phyloP scores from a whole-genome alignment of 2,888 invertebrate genomes.

The Megaustenia siamemsis region DNA sequence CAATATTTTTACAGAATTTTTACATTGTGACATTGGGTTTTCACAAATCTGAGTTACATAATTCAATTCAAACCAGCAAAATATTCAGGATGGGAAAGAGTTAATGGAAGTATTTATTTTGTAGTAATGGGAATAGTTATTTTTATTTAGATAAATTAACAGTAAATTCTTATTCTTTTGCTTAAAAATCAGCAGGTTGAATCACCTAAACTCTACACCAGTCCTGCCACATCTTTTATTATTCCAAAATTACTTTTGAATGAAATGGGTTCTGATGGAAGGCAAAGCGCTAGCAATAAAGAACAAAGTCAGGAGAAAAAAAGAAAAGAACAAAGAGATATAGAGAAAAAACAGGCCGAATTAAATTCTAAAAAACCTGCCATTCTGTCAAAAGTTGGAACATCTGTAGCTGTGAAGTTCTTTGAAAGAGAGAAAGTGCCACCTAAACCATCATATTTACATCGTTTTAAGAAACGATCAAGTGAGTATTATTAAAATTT shows the following conservation, averaged over 20 bases:
- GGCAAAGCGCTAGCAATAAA: not conserved
- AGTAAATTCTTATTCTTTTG: too few species aligned
- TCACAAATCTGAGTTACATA: too few species aligned
- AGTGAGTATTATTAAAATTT: constrained; percentile 5
- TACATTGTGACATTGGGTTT: too few species aligned
- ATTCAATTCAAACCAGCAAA: too few species aligned
- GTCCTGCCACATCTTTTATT: constrained; percentile 39
- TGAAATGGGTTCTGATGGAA: not conserved
- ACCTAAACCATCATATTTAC: constrained; percentile 55
- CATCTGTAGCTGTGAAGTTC: constrained; percentile 64
- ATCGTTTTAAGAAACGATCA: not conserved
- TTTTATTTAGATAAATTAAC: too few species aligned
- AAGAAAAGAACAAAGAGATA: not conserved
- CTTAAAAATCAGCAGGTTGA: constrained; percentile 5
- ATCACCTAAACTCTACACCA: constrained; percentile 39
- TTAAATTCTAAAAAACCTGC: constrained; percentile 67
- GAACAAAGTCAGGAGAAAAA: not conserved
- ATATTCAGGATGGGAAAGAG: too few species aligned
- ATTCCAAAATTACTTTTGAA: constrained; percentile 13
- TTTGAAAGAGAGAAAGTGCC: constrained; percentile 66
- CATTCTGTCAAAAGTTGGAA: constrained; percentile 72
- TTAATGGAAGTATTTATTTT: too few species aligned
- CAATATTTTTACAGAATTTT: too few species aligned
- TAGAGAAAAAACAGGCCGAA: constrained; percentile 57
- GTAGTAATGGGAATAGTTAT: too few species aligned